Conservation (phyloP, 1,140 invertebrate genomes). For the Drusus annulatus region DNA sequence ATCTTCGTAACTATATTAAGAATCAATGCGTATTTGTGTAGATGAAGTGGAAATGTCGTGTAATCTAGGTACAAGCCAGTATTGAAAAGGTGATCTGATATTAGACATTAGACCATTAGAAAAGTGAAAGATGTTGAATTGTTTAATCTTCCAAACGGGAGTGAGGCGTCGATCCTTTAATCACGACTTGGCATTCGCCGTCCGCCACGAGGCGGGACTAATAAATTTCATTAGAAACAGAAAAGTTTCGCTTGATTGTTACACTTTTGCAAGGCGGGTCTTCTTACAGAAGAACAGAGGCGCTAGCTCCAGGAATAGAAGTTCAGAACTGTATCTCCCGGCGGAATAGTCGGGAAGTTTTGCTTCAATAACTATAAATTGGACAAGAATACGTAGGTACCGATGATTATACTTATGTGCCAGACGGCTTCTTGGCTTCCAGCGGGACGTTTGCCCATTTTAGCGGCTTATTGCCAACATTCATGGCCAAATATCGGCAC, state of each 20-base stretch:
- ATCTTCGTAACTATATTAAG: no score
- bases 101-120: no score
- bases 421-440: neutral
- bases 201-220: neutral
- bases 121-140: no score
- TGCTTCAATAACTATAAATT: conserved; percentile 50
- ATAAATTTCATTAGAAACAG: conserved; percentile 22
- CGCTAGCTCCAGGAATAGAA: neutral
- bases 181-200: neutral
- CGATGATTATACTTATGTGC: conserved; percentile 1
- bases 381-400: conserved; percentile 16
- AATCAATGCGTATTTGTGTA: no score
- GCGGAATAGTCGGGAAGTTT: conserved; percentile 50
- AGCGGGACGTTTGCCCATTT: no score
- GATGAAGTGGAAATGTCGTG: no score
- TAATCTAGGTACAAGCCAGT: no score
- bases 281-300: no score
- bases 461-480: no score
- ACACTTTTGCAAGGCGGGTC: neutral
- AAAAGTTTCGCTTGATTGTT: conserved; percentile 18
- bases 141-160: no score
- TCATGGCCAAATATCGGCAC: no score
- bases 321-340: conserved; percentile 23
- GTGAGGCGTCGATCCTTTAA: neutral
- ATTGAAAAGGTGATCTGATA: no score